Evolutionary conservation across 53 echinoderm and acorn worm species (phyloP), one percentile per base, ranked within the genome.

Genomic region (Temnopleurus reevesii): DNA sequence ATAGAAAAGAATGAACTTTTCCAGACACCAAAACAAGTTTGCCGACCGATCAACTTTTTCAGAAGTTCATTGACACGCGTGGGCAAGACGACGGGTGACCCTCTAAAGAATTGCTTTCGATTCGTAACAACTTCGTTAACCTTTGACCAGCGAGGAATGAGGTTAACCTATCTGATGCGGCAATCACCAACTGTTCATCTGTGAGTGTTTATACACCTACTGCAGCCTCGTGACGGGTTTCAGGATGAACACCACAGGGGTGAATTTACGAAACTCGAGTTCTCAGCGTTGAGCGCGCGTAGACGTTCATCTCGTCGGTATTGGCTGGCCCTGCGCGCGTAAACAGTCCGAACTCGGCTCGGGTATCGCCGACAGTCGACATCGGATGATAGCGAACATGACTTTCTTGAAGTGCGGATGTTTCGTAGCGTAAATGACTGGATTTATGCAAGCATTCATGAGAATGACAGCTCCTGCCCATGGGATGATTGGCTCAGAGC

Each of bases 391-490:
- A 9, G 96, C 92, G 26, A 81, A 64, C 90, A 96, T 96, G 30
- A 96, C 96, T 46, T 90, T 93, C 81, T 92, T 96, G 56, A 96
- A 96, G 80, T 94, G 92, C 57, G 96, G 94, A 41, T 96, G 96
- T 59, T 96, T 96, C 41, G 96, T 96, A 54, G 93, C 94, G 49
- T 94, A 96, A 59, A 96, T 96, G 35, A 92, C 81, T 6, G 96
- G 96, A 76, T 96, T 96, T 17, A 94, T 94, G 57, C 96, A 96
- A 34, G 93, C 91, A 83, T 96, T 96, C 53, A 86, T 83, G 29
- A 96, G 92, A 82, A 96, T 96, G 57, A 96, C 77, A 0, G 96
- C 96, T 5, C 93, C 96, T 12, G 94, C 93, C 96, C 96, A 96
- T 43, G 96, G 96, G 53, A 96, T 86, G 76, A 96, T 91, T n/a